Conservation (phyloP, 2,797 vertebrate genomes). For the Carcharodon carcharias region DNA sequence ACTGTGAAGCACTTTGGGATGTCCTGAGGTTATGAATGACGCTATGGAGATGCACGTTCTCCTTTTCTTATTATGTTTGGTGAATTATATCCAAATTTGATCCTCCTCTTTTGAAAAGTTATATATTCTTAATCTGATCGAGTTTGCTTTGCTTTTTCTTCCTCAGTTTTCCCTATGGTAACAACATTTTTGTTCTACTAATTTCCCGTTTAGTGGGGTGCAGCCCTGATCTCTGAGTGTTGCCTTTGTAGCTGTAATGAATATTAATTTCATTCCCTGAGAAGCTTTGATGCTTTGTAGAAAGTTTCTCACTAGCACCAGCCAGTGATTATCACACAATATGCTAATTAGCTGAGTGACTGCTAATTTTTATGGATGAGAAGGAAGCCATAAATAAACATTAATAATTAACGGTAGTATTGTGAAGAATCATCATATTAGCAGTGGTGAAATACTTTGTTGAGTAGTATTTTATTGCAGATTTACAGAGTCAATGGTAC, state of each 20-base stretch:
- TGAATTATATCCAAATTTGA: not conserved
- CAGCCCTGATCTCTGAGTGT: not conserved
- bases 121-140: not conserved
- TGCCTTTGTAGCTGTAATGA: not conserved
- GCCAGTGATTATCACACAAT: not conserved
- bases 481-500: not conserved
- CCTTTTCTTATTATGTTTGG: not conserved
- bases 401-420: not conserved
- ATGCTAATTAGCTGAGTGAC: not conserved
- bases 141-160: not conserved
- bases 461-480: not conserved
- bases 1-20: not conserved
- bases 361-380: not conserved
- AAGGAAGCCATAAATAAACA: not conserved
- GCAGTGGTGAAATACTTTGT: not conserved
- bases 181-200: not conserved
- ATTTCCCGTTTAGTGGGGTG: not conserved
- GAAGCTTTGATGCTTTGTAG: not conserved
- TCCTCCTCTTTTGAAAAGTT: no score
- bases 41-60: not conserved
- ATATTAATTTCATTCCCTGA: not conserved
- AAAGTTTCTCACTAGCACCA: not conserved
- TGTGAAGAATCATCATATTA: not conserved
- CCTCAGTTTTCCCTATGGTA: not conserved
- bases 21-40: not conserved